These are phyloP conservation scores for Erythrolamprus reginae DNA, from an alignment of 2,113 vertebrate genomes.

Conservation along the genomic window DNA sequence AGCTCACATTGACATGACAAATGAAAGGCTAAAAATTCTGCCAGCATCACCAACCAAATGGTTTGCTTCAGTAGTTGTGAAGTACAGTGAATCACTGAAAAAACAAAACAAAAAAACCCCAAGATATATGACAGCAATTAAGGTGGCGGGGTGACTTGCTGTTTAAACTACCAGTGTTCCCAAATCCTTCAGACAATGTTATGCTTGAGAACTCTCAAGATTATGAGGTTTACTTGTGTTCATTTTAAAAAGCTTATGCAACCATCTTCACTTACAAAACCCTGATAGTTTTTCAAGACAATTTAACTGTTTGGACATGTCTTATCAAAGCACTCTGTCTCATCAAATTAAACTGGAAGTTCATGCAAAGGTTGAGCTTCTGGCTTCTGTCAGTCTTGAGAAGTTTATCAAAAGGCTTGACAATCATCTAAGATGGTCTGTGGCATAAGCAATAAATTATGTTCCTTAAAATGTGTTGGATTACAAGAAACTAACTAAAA, in stretches of 20 bases:
- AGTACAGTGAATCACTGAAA: constrained; percentile 30
- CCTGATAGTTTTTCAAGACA: constrained; percentile 31
- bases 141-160: constrained; percentile 41
- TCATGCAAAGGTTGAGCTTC: neutral
- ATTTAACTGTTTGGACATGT: constrained; percentile 37
- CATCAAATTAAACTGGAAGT: constrained; percentile 39
- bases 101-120: no score
- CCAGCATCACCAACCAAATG: constrained; percentile 30
- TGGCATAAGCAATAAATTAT: neutral
- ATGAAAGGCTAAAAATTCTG: constrained; percentile 29
- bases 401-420: neutral
- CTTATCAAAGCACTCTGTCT: constrained; percentile 35
- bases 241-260: constrained; percentile 45
- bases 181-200: constrained; percentile 50
- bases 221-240: constrained; percentile 29
- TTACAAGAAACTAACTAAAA: neutral
- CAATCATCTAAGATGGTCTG: neutral
- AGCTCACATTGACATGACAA: constrained; percentile 15
- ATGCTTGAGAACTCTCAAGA: constrained; percentile 29
- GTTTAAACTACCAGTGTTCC: constrained; percentile 47
- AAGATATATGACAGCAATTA: constrained; percentile 50
- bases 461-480: neutral
- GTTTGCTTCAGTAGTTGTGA: constrained; percentile 41
- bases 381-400: constrained; percentile 27
- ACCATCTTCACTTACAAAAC: constrained; percentile 38